Conservation (phyloP, 2,113 vertebrate genomes). For the Psettodes erumei region DNA sequence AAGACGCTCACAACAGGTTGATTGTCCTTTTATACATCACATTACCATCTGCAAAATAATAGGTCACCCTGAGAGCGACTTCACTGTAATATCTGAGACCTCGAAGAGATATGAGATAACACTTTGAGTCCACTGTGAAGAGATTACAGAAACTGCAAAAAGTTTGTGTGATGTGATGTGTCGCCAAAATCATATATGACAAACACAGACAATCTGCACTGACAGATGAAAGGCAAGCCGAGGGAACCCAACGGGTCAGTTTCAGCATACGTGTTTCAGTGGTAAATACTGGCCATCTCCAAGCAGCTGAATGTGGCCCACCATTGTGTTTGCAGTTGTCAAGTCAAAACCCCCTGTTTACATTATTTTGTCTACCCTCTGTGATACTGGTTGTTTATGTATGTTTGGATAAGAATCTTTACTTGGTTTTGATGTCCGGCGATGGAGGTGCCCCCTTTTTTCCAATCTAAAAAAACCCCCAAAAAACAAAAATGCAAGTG, state of each 20-base stretch:
- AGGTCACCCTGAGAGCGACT: not conserved
- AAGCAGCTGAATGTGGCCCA: not conserved
- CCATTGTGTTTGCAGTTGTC: not conserved
- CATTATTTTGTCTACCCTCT: not conserved
- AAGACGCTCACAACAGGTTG: not conserved
- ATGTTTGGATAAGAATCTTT: not conserved
- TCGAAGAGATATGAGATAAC: not conserved
- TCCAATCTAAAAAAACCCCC: not conserved
- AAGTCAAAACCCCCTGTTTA: not conserved
- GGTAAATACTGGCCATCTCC: not conserved
- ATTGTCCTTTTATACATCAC: slow-evolving; percentile 3
- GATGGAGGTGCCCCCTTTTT: not conserved
- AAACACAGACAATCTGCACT: not conserved
- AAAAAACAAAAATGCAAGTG: not conserved
- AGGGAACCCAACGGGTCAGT: not conserved
- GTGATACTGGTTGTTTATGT: not conserved
- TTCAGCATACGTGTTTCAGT: not conserved
- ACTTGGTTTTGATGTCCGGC: not conserved
- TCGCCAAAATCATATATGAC: not conserved
- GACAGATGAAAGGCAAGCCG: not conserved
- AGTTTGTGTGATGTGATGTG: not conserved
- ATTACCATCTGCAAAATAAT: not conserved
- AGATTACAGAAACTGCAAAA: not conserved
- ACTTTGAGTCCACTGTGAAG: not conserved
- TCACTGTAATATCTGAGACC: not conserved